These are phyloP conservation scores for Hirundo rustica DNA, from an alignment of 2,797 vertebrate species.

Conservation along the genomic window DNA sequence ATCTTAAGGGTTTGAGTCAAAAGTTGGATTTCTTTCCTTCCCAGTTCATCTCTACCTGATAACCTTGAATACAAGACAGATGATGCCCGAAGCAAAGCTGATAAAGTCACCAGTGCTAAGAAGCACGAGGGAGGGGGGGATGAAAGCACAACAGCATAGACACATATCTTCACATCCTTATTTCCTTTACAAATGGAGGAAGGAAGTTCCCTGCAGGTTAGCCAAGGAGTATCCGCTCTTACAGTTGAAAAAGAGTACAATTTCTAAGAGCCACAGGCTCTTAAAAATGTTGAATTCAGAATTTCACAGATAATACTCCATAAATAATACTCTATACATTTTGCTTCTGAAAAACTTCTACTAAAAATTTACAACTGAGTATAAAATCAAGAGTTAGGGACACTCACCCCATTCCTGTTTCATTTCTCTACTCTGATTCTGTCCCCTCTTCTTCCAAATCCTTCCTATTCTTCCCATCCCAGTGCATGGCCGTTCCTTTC, in stretches of 20 bases:
- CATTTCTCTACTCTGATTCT: background rate
- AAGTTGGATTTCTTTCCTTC: constrained; percentile 19
- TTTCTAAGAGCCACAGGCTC: background rate
- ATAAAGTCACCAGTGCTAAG: constrained; percentile 36
- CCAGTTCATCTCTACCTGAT: constrained; percentile 7
- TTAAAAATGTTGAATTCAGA: background rate
- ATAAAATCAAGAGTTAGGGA: background rate
- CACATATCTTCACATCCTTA: constrained; percentile 47
- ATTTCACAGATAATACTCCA: background rate
- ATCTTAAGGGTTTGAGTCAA: constrained; percentile 2
- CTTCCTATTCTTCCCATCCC: background rate
- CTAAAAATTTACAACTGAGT: background rate
- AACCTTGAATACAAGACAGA: background rate
- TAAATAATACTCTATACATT: background rate
- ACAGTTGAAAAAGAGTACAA: background rate
- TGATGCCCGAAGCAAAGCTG: constrained; percentile 1
- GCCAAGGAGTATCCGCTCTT: background rate
- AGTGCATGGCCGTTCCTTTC: background rate
- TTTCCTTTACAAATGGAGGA: constrained; percentile 36
- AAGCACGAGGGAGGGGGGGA: background rate
- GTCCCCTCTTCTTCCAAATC: background rate
- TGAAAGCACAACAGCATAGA: background rate
- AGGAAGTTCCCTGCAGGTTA: constrained; percentile 49
- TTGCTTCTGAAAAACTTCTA: background rate
- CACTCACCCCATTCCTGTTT: background rate